Percentiles rank a stretch among this genome's conserved stretches.
Evolutionary conservation across 2,797 vertebrate genomes (phyloP).

Genomic region (Erithacus rubecula): DNA sequence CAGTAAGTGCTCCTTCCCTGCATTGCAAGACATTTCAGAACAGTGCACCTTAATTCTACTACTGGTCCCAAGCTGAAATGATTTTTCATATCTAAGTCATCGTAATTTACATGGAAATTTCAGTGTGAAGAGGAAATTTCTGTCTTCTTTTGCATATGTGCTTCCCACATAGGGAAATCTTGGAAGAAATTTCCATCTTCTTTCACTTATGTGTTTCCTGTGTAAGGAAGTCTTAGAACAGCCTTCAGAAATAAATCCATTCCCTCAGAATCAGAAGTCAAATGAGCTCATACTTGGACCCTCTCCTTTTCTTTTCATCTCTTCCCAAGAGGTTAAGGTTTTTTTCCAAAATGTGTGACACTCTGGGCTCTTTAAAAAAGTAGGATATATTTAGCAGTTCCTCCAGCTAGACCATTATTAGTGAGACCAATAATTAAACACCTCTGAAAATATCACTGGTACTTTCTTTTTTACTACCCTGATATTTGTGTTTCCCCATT

Average conservation of each 20-base stretch:
- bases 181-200: not conserved
- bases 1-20: not conserved
- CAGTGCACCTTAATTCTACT: not conserved
- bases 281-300: not conserved
- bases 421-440: not conserved
- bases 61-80: not conserved
- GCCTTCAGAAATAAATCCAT: not conserved
- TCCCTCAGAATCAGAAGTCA: not conserved
- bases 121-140: not conserved
- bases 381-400: not conserved
- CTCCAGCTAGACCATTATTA: not conserved
- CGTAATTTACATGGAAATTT: not conserved
- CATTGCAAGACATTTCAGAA: not conserved
- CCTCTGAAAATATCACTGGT: not conserved
- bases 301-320: not conserved
- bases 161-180: not conserved
- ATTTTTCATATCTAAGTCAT: not conserved
- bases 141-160: not conserved
- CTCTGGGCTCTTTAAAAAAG: not conserved
- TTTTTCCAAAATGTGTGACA: not conserved
- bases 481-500: not conserved
- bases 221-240: not conserved
- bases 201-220: not conserved
- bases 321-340: fast-evolving
- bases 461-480: not conserved